These are phyloP conservation scores for Coelopa frigida DNA, from an alignment of 1,140 invertebrate species.

Conservation along the genomic window DNA sequence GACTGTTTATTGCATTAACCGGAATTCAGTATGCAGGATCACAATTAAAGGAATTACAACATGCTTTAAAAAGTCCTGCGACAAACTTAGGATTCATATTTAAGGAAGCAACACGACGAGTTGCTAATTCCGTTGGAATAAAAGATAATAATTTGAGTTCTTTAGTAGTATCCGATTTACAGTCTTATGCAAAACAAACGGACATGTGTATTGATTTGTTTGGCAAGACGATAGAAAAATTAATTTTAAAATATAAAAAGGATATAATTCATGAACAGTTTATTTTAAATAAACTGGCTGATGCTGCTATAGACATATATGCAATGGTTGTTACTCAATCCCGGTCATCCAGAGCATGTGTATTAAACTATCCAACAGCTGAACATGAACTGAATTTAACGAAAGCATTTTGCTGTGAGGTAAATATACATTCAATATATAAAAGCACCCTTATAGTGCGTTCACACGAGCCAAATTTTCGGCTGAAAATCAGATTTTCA, in stretches of 20 bases:
- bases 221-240: conserved; percentile 74
- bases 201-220: conserved; percentile 70
- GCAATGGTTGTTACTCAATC: conserved; percentile 79
- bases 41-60: conserved; percentile 78
- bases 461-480: no score
- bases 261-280: conserved; percentile 88
- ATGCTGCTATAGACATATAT: conserved; percentile 90
- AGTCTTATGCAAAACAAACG: conserved; percentile 56
- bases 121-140: conserved; percentile 71
- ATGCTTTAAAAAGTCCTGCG: conserved; percentile 79
- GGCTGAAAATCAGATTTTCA: no score
- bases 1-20: conserved; percentile 94
- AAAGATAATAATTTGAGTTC: conserved; percentile 50
- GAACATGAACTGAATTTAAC: conserved; percentile 70
- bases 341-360: conserved; percentile 66
- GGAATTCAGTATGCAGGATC: conserved; percentile 83
- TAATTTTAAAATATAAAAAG: conserved; percentile 83
- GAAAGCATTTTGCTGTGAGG: conserved; percentile 75
- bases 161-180: conserved; percentile 60
- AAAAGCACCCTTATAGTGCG: no score
- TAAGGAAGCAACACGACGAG: conserved; percentile 76
- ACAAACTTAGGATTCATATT: conserved; percentile 80
- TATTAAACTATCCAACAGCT: conserved; percentile 60
- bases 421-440: no score
- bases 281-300: conserved; percentile 80